Evolutionary conservation across 2,888 invertebrate genomes (phyloP), one percentile per base, ranked within the genome.

Genomic region (Unio delphinus): DNA sequence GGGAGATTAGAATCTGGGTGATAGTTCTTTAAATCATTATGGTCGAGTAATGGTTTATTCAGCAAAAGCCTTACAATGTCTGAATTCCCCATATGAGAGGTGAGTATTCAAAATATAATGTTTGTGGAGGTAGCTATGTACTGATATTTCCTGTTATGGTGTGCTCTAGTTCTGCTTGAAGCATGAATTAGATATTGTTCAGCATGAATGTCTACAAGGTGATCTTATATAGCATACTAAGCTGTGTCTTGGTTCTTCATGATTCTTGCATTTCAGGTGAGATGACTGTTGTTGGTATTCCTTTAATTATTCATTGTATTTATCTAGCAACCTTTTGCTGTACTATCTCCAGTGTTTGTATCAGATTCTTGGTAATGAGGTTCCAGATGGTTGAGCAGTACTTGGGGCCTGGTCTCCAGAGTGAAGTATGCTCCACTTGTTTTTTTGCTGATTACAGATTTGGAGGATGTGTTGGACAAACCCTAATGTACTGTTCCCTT

Each of bases 241-340:
- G 62, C 45, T 68, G 68, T 11, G 34, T 28, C 20, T 68, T 68
- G 15, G 63, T 63, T 3, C 65, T 55, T 26, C 55, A 7, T 7
- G 61, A n/a, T 65, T 65, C 65, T 69, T 61, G 65, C 59, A 65
- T 6, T 60, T 0, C 8, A 61, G 61, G 28, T 69, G n/a, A n/a
- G n/a, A 63, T 30, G 18, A 68, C 64, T 58, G 23, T 64, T 68
- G 58, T 64, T 68, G 28, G 64, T 64, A 23, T 69, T 65, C 18
- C 61, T 26, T n/a, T 69, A 64, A 17, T 61, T 18, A 55, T 69
- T 64, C 17, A 30, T 55, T 5, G 7, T 6, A 54, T 26, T 20
- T 23, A 68, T n/a, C 64, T 57, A 17, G 69, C 61, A 18, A 62
- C 66, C 17, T 63, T 23, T 17, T 58, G 18, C 8, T 70, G 70